Base-by-base conservation (phyloP, 2,113 vertebrate species). In the Neoarius graeffei region DNA sequence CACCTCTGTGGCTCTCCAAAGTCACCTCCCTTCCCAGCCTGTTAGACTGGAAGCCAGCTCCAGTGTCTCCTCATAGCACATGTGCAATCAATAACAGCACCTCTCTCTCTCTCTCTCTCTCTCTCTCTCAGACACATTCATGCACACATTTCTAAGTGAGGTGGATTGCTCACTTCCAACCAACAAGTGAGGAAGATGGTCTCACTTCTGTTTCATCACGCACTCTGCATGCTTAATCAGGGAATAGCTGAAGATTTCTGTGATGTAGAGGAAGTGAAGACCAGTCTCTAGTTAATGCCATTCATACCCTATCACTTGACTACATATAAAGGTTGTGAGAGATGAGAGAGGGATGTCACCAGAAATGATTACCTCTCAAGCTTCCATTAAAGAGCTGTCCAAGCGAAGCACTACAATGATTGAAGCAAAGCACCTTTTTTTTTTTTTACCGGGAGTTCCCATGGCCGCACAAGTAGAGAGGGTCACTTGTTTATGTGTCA, bases 321-420 rank as follows among this genome's bases (percentile, higher is more conserved):
- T 76, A 85, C 54, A 74, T 85, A 89, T 90, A 91, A 93, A 87
- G 89, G 92, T 90, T 91, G 87, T 89, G 90, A 89, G 88, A 91
- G 87, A 91, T 89, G 88, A 42, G 82, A 91, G 87, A 81, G 48
- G 71, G 89, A 90, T 92, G 91, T 94, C 91, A 84, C 82, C 25
- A 20, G 52, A 57, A 87, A 71, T 50, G 48, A 81, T 81, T 73
- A 52, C 66, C 30, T 82, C 81, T 57, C 27, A 59, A 81, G 42
- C 73, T 87, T 86, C 62, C 73, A 89, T 89, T 86, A 86, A 87
- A 89, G 74, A 56, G 60, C 85, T 87, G 85, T 86, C 88, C 62
- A 81, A 64, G 42, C 35, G 60, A 62, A 73, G 82, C 8, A 56
- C 81, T 73, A 15, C 14, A 20, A 60, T 86, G 73, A 84, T 14